Evolutionary conservation across 2,888 invertebrate genomes (phyloP).

Genomic region (Cynaeus angustus): DNA sequence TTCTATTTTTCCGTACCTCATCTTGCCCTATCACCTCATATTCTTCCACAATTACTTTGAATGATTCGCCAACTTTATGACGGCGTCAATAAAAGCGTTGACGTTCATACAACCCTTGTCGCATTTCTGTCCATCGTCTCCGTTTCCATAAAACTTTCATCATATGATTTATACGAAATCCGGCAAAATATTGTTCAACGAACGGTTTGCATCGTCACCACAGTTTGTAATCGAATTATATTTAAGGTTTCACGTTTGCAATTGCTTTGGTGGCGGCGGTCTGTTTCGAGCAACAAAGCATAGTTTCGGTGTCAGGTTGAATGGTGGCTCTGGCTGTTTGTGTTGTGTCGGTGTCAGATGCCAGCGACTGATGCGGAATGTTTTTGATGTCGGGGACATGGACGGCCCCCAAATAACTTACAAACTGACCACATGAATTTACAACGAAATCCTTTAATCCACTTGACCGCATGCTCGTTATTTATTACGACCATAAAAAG

Average conservation of each 20-base stretch:
- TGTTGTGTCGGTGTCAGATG: conserved; percentile 47
- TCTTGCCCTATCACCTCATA: too few relatives aligned
- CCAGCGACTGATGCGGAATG: conserved; percentile 45
- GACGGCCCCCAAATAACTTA: conserved; percentile 41
- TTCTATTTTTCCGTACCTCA: too few relatives aligned
- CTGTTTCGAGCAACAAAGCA: conserved; percentile 38
- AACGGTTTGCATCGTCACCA: neutral
- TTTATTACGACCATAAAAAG: conserved; percentile 11
- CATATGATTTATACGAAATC: conserved; percentile 21
- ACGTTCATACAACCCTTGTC: conserved; percentile 8
- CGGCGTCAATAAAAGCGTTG: conserved; percentile 16
- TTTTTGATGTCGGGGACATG: conserved; percentile 41
- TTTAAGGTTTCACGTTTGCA: conserved; percentile 33
- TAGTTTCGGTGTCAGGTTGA: conserved; percentile 41
- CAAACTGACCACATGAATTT: conserved; percentile 48
- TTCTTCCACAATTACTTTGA: neutral
- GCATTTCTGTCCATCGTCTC: conserved; percentile 8
- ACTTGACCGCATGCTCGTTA: conserved; percentile 31
- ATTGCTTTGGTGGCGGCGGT: conserved; percentile 2
- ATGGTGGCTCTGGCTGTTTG: conserved; percentile 35
- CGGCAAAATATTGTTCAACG: neutral
- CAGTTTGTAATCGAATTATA: conserved; percentile 19
- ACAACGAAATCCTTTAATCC: conserved; percentile 42
- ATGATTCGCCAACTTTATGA: conserved; percentile 16
- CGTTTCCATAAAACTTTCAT: conserved; percentile 13